Base-by-base conservation (phyloP, 2,888 invertebrate genomes). In the Parascotia fuliginaria region DNA sequence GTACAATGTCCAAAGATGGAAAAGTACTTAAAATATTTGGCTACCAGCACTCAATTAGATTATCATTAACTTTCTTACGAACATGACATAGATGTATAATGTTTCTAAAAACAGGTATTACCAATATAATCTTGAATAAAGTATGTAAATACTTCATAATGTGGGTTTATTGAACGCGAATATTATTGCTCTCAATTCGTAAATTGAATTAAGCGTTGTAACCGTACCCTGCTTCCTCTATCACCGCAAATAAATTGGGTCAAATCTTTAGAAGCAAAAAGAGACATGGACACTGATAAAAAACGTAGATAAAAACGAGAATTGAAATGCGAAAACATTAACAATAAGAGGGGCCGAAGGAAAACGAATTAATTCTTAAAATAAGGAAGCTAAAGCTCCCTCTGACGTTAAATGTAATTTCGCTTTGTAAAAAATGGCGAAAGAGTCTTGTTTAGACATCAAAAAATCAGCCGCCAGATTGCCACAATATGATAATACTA, bases 311-410 rank as follows among this genome's bases (percentile, higher is more conserved):
- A 45, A 44, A 34, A 59, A 64, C 51, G 41, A 48, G 43, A 66
- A 58, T 55, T 52, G 49, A 62, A 53, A 53, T 46, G 47, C 42
- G 45, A 29, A 56, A 53, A 63, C 53, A 48, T 65, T 51, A 51
- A 47, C 62, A 65, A 56, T 40, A 61, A 55, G 50, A 51, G 40
- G 40, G 39, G 50, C 47, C 36, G 47, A n/a, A 54, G 51, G 47
- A 51, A 65, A 65, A 65, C 60, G 56, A 67, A 66, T 65, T 68
- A 66, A 58, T 58, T 54, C 28, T 29, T 41, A 14, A 52, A 68
- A 60, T 55, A 55, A 53, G 61, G 49, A 57, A 63, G 39, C 42
- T 47, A 40, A 52, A 51, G 47, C 45, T 51, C 47, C 36, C 29
- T 39, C 41, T 55, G 40, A 38, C 48, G 52, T 53, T 50, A 51